Base-by-base conservation (phyloP, 1,140 invertebrate genomes). In the Drosophila eugracilis region DNA sequence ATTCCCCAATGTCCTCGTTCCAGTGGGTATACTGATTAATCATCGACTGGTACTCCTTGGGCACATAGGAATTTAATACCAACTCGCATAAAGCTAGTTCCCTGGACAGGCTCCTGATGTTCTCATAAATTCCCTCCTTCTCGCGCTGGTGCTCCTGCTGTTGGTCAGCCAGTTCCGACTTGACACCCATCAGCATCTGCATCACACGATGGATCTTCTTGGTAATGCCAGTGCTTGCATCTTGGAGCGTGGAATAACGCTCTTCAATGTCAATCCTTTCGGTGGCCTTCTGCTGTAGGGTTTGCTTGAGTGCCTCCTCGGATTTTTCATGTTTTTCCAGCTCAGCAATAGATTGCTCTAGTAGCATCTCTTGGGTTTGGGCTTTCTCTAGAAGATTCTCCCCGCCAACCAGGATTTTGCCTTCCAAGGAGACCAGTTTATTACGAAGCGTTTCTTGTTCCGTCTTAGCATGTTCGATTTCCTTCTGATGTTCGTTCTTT, bases 1-100 rank as follows among this genome's bases (percentile, higher is more conserved):
- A 99, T 92, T 99, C 98, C 14, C 98, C 98, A 44, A 98, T 98
- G 79, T 99, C 98, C 92, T 99, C 98, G 93, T 99, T 99, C 97
- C 98, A 99, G 80, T 96, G 95, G 12, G 98, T 97, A 91, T 98
- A 97, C 77, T 96, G 94, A 84, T 99, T 97, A 62, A 99, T 97
- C 92, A 98, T 94, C 57, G 96, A 96, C 95, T 98, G 95, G 93
- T 98, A 99, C 89, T 98, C 96, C 77, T 95, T 94, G 5, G 98
- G 98, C 92, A 99, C 98, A 86, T 97, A 99, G 34, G 95, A 95
- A 90, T 99, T 95, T 5, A 96, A 92, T 55, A 97, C 95, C 1
- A 97, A 92, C 91, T 97, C 97, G 57, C 98, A 97, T 0, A 99
- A 92, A 66, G 97, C 96, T n/a, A 99, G 92, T 92, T 99, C 98